These are phyloP conservation scores for Melanotus villosus DNA, from an alignment of 2,888 invertebrate species.

Conservation along the genomic window DNA sequence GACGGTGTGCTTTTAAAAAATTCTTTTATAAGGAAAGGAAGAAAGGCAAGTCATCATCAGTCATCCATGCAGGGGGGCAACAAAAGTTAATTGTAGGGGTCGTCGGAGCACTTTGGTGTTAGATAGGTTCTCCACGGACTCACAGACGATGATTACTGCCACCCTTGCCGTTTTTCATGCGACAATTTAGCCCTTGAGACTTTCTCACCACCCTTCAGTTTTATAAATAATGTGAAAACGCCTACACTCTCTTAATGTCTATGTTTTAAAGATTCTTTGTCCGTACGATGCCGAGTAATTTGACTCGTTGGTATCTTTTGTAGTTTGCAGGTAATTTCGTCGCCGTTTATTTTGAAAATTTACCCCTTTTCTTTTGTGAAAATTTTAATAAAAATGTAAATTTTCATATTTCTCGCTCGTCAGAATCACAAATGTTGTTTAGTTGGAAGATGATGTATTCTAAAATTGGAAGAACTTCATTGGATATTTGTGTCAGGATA, in stretches of 20 bases:
- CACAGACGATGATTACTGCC: slow-evolving; percentile 19
- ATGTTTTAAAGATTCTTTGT: too few relatives aligned
- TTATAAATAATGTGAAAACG: not conserved
- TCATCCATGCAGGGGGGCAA: slow-evolving; percentile 20
- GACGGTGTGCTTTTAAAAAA: slow-evolving; percentile 4
- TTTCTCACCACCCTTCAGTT: not conserved
- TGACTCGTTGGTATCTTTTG: too few relatives aligned
- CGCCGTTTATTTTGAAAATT: not conserved
- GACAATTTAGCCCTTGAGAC: slow-evolving; percentile 11
- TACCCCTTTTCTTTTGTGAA: too few relatives aligned
- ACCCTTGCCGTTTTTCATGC: slow-evolving; percentile 17
- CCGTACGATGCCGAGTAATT: too few relatives aligned
- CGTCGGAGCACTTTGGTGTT: slow-evolving; percentile 22
- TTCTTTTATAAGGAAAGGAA: not conserved
- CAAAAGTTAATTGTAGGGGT: slow-evolving; percentile 35
- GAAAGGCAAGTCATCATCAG: slow-evolving; percentile 17
- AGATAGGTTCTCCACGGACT: slow-evolving; percentile 16
- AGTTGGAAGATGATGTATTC: not conserved
- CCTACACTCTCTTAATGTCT: too few relatives aligned
- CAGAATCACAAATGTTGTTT: too few relatives aligned
- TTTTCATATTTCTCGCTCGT: too few relatives aligned
- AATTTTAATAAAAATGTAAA: too few relatives aligned
- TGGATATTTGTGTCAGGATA: not conserved
- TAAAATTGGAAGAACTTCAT: not conserved
- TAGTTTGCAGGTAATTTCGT: too few relatives aligned